These are phyloP conservation scores for Caranx ignobilis DNA, from an alignment of 2,113 vertebrate genomes.

Conservation along the genomic window DNA sequence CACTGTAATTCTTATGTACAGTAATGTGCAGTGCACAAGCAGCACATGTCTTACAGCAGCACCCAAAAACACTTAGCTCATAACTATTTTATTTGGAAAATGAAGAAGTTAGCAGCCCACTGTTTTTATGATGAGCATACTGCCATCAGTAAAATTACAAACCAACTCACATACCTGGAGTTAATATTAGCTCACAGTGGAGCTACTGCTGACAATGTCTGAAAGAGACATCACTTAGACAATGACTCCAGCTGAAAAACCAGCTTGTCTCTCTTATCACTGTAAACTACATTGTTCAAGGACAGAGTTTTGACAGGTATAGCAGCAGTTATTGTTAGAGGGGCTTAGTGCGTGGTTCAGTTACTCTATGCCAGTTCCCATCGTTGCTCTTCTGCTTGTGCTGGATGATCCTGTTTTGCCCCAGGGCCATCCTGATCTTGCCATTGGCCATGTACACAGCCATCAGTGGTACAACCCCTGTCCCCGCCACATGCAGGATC, in stretches of 20 bases:
- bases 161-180: too few relatives aligned
- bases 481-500: conserved; percentile 82
- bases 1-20: too few relatives aligned
- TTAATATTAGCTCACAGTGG: too few relatives aligned
- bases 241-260: background rate
- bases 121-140: too few relatives aligned
- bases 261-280: background rate
- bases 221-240: too few relatives aligned
- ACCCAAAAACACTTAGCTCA: too few relatives aligned
- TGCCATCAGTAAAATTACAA: too few relatives aligned
- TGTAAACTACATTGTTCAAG: background rate
- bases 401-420: conserved; percentile 80
- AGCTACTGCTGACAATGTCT: background rate
- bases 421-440: conserved; percentile 83
- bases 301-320: too few relatives aligned
- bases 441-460: conserved; percentile 87
- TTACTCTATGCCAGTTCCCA: conserved; percentile 90
- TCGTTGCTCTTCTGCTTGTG: conserved; percentile 86
- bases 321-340: background rate
- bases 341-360: conserved; percentile 28
- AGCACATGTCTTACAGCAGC: too few relatives aligned
- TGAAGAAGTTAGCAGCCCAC: too few relatives aligned
- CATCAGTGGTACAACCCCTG: conserved; percentile 74
- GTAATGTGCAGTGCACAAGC: too few relatives aligned
- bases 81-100: too few relatives aligned